Percentiles rank a stretch among this genome's conserved stretches.
Evolutionary conservation across 2,888 invertebrate species (phyloP).

Genomic region (Eristalinus sepulchralis): DNA sequence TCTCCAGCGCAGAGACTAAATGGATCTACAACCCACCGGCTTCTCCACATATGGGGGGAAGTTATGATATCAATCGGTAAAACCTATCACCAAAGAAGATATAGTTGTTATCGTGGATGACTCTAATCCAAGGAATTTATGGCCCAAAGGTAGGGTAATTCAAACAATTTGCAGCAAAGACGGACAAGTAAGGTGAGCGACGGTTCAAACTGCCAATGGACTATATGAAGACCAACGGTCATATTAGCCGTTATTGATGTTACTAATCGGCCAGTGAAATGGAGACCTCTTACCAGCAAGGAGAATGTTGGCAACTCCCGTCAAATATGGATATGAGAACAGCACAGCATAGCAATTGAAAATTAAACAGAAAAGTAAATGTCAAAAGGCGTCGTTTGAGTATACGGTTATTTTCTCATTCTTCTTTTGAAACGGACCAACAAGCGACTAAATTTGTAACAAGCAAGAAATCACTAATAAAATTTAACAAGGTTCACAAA

Average conservation of each 20-base stretch:
- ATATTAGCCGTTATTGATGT: background rate
- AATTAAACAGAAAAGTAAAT: too few relatives aligned
- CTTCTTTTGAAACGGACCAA: too few relatives aligned
- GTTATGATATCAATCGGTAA: conserved; percentile 53
- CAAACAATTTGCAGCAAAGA: background rate
- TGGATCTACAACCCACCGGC: conserved; percentile 72
- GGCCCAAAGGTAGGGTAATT: too few relatives aligned
- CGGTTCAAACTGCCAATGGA: background rate
- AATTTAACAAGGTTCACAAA: too few relatives aligned
- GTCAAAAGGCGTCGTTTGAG: too few relatives aligned
- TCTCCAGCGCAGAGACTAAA: conserved; percentile 31
- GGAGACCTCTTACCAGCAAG: background rate
- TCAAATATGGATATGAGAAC: too few relatives aligned
- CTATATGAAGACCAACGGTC: background rate
- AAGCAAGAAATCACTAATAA: too few relatives aligned
- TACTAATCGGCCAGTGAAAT: background rate
- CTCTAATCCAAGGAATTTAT: too few relatives aligned
- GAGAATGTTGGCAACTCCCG: too few relatives aligned
- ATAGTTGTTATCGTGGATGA: conserved; percentile 28
- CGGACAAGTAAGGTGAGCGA: background rate
- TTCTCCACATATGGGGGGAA: conserved; percentile 68
- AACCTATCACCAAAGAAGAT: conserved; percentile 14
- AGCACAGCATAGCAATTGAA: too few relatives aligned
- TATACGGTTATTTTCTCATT: too few relatives aligned
- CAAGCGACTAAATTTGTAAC: too few relatives aligned